A percentile compares a stretch with the other conserved stretches of the same genome.
Conservation (phyloP, 2,888 invertebrate species). For the Lycocerus yunnanus region DNA sequence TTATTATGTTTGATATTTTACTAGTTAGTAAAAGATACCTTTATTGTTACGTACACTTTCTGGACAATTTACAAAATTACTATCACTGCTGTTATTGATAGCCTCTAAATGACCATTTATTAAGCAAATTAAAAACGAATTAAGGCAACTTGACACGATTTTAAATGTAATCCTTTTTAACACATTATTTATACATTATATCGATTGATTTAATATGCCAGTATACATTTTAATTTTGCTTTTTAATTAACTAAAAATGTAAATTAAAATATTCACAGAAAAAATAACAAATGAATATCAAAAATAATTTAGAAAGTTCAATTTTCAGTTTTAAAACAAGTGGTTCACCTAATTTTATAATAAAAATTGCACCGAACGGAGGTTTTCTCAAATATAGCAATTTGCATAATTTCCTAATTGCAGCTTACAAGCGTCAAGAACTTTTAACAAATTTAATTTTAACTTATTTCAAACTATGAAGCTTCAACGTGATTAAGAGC, state of each 20-base stretch:
- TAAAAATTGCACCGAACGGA: neutral
- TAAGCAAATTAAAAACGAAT: neutral
- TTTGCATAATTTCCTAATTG: neutral
- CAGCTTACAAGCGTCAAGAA: neutral
- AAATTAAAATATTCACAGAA: neutral
- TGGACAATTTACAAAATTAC: neutral
- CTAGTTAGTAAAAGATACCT: neutral
- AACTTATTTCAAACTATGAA: neutral
- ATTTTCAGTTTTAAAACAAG: neutral
- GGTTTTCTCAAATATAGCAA: neutral
- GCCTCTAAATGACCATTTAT: neutral
- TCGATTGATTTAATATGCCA: neutral
- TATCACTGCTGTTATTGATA: neutral
- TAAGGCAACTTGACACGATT: neutral
- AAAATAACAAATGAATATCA: neutral
- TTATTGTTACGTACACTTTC: neutral
- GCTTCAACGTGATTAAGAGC: neutral
- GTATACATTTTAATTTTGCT: too few species aligned
- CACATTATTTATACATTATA: neutral
- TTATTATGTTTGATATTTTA: neutral
- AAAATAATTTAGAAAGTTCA: neutral
- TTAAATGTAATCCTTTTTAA: neutral
- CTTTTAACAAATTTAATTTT: neutral
- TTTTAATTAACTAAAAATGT: neutral
- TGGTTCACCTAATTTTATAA: neutral